phyloP scores from a whole-genome alignment of 1,140 invertebrate genomes.

The Magallana ariakensis region DNA sequence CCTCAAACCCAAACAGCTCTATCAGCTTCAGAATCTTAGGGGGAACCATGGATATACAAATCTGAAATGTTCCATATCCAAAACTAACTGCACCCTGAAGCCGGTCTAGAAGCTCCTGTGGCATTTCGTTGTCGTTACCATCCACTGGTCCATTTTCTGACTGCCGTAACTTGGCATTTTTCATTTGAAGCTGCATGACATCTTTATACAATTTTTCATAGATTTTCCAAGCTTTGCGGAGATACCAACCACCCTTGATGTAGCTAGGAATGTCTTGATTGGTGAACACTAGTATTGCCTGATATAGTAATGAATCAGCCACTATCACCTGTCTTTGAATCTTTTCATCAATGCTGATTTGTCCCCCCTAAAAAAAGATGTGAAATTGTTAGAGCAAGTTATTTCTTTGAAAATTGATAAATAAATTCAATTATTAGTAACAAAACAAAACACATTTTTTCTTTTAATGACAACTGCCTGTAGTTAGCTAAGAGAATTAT shows the following conservation, averaged over 20 bases:
- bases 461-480: not conserved
- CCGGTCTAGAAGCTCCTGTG: conserved; percentile 80
- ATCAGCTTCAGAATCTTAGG: conserved; percentile 85
- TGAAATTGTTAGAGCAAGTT: not conserved
- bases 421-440: not conserved
- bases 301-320: conserved; percentile 85
- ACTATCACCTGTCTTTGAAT: conserved; percentile 86
- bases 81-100: conserved; percentile 87
- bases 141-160: conserved; percentile 62
- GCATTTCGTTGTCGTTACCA: conserved; percentile 71
- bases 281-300: conserved; percentile 84
- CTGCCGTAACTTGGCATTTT: conserved; percentile 61
- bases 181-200: conserved; percentile 82
- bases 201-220: conserved; percentile 86
- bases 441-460: not conserved
- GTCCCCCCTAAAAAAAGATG: conserved; percentile 57
- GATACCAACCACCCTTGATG: conserved; percentile 86
- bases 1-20: conserved; percentile 87
- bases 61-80: conserved; percentile 87
- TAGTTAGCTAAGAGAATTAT: not conserved
- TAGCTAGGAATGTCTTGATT: conserved; percentile 86
- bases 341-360: conserved; percentile 77
- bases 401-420: not conserved
- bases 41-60: conserved; percentile 86
- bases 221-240: conserved; percentile 87